Percentiles rank a stretch among this genome's conserved stretches.
Evolutionary conservation across 2,888 invertebrate species (phyloP).

Genomic region (Zygogramma bicolorata): DNA sequence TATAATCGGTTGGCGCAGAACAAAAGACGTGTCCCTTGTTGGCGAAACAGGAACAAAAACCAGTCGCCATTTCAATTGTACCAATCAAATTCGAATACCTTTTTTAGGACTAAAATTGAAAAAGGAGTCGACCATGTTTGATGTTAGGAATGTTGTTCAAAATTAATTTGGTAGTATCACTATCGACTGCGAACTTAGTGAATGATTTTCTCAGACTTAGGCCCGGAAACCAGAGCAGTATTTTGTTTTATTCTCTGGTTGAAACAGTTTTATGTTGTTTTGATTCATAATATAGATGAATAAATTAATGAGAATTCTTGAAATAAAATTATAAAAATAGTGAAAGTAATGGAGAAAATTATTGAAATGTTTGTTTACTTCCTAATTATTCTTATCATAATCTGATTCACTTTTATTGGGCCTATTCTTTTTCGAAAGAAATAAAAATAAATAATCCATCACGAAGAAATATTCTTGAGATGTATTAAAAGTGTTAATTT

Average conservation of each 20-base stretch:
- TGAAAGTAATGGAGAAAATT: neutral
- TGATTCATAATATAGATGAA: too few relatives aligned
- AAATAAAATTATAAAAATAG: too few relatives aligned
- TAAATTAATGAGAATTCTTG: neutral
- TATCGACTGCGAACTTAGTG: slow-evolving; percentile 38
- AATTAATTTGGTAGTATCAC: slow-evolving; percentile 46
- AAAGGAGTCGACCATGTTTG: slow-evolving; percentile 56
- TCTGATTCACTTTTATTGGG: neutral
- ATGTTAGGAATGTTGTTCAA: slow-evolving; percentile 45
- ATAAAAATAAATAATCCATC: too few relatives aligned
- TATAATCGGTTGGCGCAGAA: slow-evolving; percentile 55
- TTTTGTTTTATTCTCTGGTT: too few relatives aligned
- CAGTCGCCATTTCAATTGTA: slow-evolving; percentile 63
- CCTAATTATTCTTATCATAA: neutral
- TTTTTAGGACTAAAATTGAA: slow-evolving; percentile 53
- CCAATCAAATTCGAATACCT: slow-evolving; percentile 62
- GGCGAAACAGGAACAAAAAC: slow-evolving; percentile 59
- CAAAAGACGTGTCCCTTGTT: slow-evolving; percentile 56
- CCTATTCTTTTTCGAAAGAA: too few relatives aligned
- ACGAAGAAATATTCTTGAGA: too few relatives aligned
- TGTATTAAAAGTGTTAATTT: too few relatives aligned
- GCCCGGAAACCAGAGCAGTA: too few relatives aligned
- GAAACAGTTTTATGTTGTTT: too few relatives aligned
- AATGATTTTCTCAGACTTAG: neutral
- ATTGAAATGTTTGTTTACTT: neutral